A percentile compares a stretch with the other conserved stretches of the same genome.
Conservation (phyloP, 2,888 invertebrate genomes). For the Caenorhabditis wallacei region DNA sequence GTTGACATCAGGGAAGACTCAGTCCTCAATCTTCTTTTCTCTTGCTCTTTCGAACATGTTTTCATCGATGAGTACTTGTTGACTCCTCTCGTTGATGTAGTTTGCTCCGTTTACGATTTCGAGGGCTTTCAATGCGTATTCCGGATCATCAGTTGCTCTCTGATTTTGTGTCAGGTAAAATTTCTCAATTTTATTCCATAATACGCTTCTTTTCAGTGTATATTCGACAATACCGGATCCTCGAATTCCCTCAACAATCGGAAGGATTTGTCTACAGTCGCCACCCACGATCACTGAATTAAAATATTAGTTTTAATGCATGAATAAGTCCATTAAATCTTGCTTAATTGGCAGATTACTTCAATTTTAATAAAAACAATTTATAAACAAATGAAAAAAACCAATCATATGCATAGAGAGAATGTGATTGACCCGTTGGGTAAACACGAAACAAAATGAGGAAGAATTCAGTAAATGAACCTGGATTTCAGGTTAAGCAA, state of each 20-base stretch:
- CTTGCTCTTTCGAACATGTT: not conserved
- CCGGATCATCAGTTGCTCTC: not conserved
- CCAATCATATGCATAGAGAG: constrained; percentile 31
- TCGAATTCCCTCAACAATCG: constrained; percentile 4
- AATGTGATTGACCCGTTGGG: constrained; percentile 26
- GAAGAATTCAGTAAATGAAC: not conserved
- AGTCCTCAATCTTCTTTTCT: not conserved
- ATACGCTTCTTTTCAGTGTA: not conserved
- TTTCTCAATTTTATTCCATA: not conserved
- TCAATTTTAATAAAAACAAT: not conserved
- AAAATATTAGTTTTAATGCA: too few species aligned
- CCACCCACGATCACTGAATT: constrained; percentile 12
- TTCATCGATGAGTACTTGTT: not conserved
- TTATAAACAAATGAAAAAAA: constrained; percentile 4
- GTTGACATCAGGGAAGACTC: not conserved
- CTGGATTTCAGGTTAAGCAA: not conserved
- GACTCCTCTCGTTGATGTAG: not conserved
- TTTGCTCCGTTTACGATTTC: not conserved
- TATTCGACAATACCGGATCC: not conserved
- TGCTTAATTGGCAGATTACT: too few species aligned
- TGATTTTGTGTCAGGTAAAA: constrained; percentile 5
- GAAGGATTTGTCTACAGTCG: constrained; percentile 25
- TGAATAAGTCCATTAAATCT: too few species aligned
- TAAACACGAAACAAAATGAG: constrained; percentile 16
- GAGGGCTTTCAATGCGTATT: not conserved